Percentiles rank a stretch among this genome's conserved stretches.
Evolutionary conservation across 1,140 invertebrate species (phyloP).

Genomic region (Aphelinus certus): DNA sequence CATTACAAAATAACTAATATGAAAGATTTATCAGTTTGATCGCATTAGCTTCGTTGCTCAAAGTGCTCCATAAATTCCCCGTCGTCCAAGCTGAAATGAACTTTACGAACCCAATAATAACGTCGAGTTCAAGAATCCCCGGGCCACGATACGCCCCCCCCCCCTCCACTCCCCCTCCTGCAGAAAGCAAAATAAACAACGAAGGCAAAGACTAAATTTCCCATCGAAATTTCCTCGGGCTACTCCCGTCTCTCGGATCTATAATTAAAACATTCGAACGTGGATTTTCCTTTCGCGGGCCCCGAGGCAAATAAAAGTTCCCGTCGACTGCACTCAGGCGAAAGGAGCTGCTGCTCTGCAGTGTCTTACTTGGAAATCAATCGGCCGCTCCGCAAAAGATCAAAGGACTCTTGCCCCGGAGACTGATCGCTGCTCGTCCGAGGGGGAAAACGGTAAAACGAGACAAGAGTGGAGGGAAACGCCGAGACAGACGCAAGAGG

Average conservation of each 20-base stretch:
- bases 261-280: constrained; percentile 1
- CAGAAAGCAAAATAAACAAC: not conserved
- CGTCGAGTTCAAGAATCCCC: too few species aligned
- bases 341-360: constrained; percentile 9
- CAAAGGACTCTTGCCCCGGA: constrained; percentile 21
- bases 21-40: too few species aligned
- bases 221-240: not conserved
- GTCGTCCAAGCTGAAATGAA: too few species aligned
- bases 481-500: too few species aligned
- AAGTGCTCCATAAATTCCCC: too few species aligned
- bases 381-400: constrained; percentile 27
- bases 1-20: not conserved
- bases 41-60: too few species aligned
- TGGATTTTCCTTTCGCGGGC: constrained; percentile 9
- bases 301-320: constrained; percentile 5
- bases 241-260: not conserved
- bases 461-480: not conserved
- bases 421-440: constrained; percentile 5
- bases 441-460: constrained; percentile 27
- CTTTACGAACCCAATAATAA: too few species aligned
- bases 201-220: not conserved
- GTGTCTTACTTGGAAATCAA: constrained; percentile 34
- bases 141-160: too few species aligned
- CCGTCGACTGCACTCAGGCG: too few species aligned
- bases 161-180: too few species aligned